phyloP scores from a whole-genome alignment of 2,797 vertebrate genomes.

The Luscinia luscinia region DNA sequence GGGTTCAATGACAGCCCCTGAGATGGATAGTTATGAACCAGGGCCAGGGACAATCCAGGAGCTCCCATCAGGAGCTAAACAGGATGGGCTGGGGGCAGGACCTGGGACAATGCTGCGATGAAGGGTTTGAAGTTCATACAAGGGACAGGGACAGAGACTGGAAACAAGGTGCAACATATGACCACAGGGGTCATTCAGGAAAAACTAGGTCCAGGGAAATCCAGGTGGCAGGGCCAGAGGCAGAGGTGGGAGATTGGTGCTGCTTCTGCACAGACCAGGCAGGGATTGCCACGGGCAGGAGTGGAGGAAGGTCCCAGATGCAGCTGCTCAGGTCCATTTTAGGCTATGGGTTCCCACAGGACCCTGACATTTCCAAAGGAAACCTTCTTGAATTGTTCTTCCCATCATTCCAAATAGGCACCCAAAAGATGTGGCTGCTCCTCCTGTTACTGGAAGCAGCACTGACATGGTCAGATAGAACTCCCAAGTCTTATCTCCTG shows the following conservation, averaged over 20 bases:
- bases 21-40: background rate
- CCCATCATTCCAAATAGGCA: background rate
- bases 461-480: background rate
- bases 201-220: too few relatives aligned
- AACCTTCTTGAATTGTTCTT: background rate
- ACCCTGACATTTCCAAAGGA: background rate
- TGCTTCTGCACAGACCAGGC: background rate
- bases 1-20: background rate
- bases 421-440: background rate
- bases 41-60: background rate
- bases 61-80: background rate
- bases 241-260: background rate
- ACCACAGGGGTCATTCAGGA: too few relatives aligned
- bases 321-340: background rate
- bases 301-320: too few relatives aligned
- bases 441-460: background rate
- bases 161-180: too few relatives aligned
- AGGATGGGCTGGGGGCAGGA: background rate
- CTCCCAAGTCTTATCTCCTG: background rate
- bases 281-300: accelerated
- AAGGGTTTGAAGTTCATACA: too few relatives aligned
- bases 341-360: too few relatives aligned
- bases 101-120: background rate
- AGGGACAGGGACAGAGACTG: too few relatives aligned
- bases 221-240: background rate